A percentile compares a stretch with the other conserved stretches of the same genome.
Evolutionary conservation across 2,113 vertebrate species (phyloP).

Genomic region (Pitta sordida): DNA sequence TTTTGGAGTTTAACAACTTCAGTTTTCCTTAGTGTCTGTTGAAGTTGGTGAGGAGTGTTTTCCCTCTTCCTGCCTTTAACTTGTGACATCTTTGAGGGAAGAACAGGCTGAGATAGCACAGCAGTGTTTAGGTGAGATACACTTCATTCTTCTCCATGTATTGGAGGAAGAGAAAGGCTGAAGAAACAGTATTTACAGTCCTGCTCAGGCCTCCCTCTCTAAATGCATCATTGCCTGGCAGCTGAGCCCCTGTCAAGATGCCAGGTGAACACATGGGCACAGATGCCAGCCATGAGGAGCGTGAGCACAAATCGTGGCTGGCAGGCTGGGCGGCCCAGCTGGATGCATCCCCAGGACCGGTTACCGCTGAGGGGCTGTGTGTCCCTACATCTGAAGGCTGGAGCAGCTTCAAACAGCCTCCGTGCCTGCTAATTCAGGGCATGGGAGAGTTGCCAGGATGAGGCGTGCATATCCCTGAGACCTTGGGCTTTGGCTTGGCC

Average conservation of each 20-base stretch:
- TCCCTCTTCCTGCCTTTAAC: neutral
- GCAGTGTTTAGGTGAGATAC: neutral
- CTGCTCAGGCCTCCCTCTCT: neutral
- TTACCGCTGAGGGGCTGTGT: neutral
- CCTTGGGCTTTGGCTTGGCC: neutral
- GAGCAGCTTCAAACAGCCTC: neutral
- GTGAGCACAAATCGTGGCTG: neutral
- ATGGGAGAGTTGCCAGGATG: neutral
- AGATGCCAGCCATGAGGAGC: neutral
- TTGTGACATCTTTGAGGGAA: neutral
- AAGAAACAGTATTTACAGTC: neutral
- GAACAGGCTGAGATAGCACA: neutral
- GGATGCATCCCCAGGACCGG: neutral
- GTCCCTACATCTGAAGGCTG: neutral
- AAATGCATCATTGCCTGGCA: neutral
- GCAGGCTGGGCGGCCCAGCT: neutral
- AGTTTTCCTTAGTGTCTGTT: neutral
- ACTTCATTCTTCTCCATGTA: neutral
- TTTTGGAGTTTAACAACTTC: neutral
- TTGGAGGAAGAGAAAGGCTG: neutral
- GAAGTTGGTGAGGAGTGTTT: neutral
- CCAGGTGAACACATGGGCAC: constrained; percentile 19
- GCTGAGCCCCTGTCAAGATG: neutral
- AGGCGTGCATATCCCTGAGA: neutral
- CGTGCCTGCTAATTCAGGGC: neutral